Evolutionary conservation across 2,797 vertebrate genomes (phyloP).

Genomic region (Prunella strophiata): DNA sequence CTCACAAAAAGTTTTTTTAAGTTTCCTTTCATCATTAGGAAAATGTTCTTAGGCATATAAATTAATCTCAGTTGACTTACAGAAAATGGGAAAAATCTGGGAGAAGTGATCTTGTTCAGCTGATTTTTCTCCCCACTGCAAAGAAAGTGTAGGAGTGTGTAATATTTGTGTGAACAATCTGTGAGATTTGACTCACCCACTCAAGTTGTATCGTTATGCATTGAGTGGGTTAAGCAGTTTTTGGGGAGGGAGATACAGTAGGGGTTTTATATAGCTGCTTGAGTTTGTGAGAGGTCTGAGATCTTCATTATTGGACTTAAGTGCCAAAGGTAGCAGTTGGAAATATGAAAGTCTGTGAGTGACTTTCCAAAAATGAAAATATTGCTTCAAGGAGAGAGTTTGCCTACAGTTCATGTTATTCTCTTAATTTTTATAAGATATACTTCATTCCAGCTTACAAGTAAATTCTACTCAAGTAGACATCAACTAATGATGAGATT

Average conservation of each 20-base stretch:
- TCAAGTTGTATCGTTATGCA: not conserved
- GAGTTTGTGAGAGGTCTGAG: not conserved
- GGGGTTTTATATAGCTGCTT: not conserved
- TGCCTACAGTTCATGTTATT: not conserved
- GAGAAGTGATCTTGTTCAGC: not conserved
- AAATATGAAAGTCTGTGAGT: not conserved
- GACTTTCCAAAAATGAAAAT: not conserved
- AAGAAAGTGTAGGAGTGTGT: constrained; percentile 6
- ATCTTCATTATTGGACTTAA: not conserved
- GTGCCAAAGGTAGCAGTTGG: not conserved
- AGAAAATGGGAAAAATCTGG: not conserved
- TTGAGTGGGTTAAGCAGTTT: not conserved
- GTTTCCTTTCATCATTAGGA: not conserved
- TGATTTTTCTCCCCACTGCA: not conserved
- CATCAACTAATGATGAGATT: not conserved
- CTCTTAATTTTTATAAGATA: not conserved
- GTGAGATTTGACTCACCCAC: constrained; percentile 23
- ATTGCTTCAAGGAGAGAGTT: not conserved
- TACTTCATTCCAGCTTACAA: not conserved
- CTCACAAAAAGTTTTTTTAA: not conserved
- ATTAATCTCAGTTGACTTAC: not conserved
- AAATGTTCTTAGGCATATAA: not conserved
- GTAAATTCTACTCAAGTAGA: not conserved
- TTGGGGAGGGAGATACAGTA: not conserved
- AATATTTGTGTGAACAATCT: constrained; percentile 35